Evolutionary conservation across 2,113 vertebrate species (phyloP), one percentile per base, ranked within the genome.

Genomic region (Crotophaga sulcirostris): DNA sequence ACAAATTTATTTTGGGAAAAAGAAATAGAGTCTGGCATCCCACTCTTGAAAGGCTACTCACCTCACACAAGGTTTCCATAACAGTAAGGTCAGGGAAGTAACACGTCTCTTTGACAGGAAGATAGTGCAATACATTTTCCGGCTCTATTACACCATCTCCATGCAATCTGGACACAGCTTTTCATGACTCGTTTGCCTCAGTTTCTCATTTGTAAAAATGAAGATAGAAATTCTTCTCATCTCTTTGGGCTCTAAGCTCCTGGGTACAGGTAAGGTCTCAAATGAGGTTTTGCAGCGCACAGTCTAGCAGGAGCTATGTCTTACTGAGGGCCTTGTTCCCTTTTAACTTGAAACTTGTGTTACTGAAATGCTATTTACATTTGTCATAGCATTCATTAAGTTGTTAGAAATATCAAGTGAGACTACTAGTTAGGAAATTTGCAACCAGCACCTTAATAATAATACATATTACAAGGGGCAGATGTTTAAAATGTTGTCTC

Each of bases 111-210:
- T 36, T 89, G 91, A 91, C 82, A 94, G 89, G 42, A 91, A 95
- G 82, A 94, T 66, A 93, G 92, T 76, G 84, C 79, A 86, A 88
- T 74, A 86, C 55, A 64, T 88, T 94, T 93, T 88, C 76, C 90
- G 76, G 70, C 91, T 89, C 83, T 84, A 47, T 94, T 81, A 90
- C 76, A 87, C 45, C 2, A 3, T 75, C 79, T 88, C 85, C 83
- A 56, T 90, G 69, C 68, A 91, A 84, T 80, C 93, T 90, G 90
- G 64, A 74, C 78, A 67, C 2, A 4, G 55, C 67, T 47, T 77
- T 93, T 96, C 75, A 91, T n/a, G 87, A 94, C 82, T 84, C 2
- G 13, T 69, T 80, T 96, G 95, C 90, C 95, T 96, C 93, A 95
- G 72, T 95, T 96, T 92, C 87, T 95, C 72, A 81, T 86, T 83